phyloP scores from a whole-genome alignment of 30 jellyfish, hydroid and myxozoan species.

The Nemopilema nomurai region DNA sequence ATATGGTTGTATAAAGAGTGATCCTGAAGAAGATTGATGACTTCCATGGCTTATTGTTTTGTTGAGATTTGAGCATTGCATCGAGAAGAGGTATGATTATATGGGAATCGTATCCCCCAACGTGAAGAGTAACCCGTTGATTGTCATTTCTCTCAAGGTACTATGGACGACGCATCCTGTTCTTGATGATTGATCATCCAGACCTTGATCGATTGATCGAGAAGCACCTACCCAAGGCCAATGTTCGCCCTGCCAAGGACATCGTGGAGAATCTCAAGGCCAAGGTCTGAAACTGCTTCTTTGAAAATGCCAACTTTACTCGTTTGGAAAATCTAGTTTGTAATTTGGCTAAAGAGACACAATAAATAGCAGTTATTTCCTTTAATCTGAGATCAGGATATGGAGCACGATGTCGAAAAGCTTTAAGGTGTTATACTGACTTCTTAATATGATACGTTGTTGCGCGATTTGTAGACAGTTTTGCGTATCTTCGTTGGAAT shows the following conservation, averaged over 20 bases:
- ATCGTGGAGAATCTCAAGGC: constrained; percentile 77
- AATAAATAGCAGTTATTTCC: no score
- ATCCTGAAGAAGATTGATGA: no score
- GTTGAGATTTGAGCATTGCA: no score
- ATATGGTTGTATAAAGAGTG: background rate
- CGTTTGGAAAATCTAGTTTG: background rate
- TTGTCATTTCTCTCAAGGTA: constrained; percentile 41
- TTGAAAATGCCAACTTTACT: background rate
- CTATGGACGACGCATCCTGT: constrained; percentile 87
- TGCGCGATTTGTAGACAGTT: no score
- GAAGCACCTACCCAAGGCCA: constrained; percentile 78
- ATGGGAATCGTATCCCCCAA: no score
- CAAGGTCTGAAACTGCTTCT: constrained; percentile 58
- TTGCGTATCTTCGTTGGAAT: no score
- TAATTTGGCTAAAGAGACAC: background rate
- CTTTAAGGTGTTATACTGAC: no score
- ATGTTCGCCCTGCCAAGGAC: constrained; percentile 78
- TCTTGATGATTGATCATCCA: constrained; percentile 78
- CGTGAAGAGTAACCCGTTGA: background rate
- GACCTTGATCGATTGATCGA: constrained; percentile 78
- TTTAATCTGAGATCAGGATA: no score
- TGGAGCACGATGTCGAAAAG: no score
- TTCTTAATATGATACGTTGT: no score
- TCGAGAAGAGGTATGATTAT: no score
- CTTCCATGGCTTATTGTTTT: no score